Evolutionary conservation across 1,140 invertebrate genomes (phyloP).

Genomic region (Heliconius himera): DNA sequence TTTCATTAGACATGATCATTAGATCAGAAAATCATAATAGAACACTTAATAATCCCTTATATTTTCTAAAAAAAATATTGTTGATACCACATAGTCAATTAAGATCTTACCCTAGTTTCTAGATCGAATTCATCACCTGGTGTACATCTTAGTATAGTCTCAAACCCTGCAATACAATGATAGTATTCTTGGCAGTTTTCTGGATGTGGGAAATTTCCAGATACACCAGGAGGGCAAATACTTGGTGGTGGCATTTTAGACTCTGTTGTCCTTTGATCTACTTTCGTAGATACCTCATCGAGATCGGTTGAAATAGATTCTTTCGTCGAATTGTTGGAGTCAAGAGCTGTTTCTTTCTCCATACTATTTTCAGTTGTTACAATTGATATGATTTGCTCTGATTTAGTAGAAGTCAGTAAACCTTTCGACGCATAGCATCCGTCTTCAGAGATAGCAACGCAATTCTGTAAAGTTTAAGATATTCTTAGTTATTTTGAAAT

Average conservation of each 20-base stretch:
- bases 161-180: conserved; percentile 47
- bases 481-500: not conserved
- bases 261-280: not conserved
- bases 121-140: conserved; percentile 55
- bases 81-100: no score
- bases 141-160: conserved; percentile 46
- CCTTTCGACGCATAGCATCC: conserved; percentile 32
- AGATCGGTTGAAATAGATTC: not conserved
- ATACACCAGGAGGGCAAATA: conserved; percentile 46
- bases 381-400: not conserved
- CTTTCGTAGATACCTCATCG: not conserved
- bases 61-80: no score
- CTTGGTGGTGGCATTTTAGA: not conserved
- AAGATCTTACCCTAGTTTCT: conserved; percentile 39
- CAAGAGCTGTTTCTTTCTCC: not conserved
- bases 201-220: conserved; percentile 53
- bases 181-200: conserved; percentile 50
- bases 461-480: not conserved
- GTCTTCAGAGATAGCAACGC: conserved; percentile 33
- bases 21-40: no score
- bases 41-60: no score
- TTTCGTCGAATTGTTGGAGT: not conserved
- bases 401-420: conserved; percentile 29
- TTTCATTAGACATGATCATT: no score
- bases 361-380: not conserved